Evolutionary conservation across 2,797 vertebrate genomes (phyloP), one percentile per base, ranked within the genome.

Genomic region (Chiropotes sagulatus): DNA sequence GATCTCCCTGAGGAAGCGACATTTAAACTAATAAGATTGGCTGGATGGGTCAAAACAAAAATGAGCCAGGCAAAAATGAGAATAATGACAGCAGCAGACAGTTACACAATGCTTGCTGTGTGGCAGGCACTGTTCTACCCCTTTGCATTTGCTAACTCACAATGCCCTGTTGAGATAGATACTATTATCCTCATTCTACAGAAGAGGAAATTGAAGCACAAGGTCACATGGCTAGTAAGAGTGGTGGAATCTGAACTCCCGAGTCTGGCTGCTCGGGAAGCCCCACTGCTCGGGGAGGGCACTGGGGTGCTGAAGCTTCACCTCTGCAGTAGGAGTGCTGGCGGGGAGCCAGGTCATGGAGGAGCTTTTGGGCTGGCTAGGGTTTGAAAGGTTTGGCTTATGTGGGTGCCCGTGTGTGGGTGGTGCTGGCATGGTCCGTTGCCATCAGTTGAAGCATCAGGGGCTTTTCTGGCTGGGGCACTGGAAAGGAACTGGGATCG

Each of bases 1-100:
- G 33, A 36, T 36, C 44, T 83, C 44, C 4, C 7, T 22, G 20
- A 72, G 44, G 58, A 88, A n/a, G n/a, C 7, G 6, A 50, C 44
- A 15, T 58, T 96, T 70, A 57, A 92, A 79, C 14, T 30, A 82
- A 4, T 67, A n/a, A 90, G 79, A 54, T 83, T 11, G 70, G 87
- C 39, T 41, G 9, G 20, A 4, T 33, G 57, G 41, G 2, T 50
- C 36, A 83, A 50, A 87, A 44, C 30, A 76, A 22, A 96, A 78
- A 46, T 26, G 36, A 89, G 39, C 57, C 2, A 22, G 67, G 30
- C 13, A 48, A 64, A 76, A 33, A 26, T 24, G 61, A 93, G 19
- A 61, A 2, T 28, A 9, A 41, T 30, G 61, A 30, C 1, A 26
- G 17, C 15, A 39, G 72, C 20, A 52, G 11, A 33, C 0, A 24